A percentile compares a stretch with the other conserved stretches of the same genome.
Conservation (phyloP, 2,113 vertebrate species). For the Paramormyrops kingsleyae region DNA sequence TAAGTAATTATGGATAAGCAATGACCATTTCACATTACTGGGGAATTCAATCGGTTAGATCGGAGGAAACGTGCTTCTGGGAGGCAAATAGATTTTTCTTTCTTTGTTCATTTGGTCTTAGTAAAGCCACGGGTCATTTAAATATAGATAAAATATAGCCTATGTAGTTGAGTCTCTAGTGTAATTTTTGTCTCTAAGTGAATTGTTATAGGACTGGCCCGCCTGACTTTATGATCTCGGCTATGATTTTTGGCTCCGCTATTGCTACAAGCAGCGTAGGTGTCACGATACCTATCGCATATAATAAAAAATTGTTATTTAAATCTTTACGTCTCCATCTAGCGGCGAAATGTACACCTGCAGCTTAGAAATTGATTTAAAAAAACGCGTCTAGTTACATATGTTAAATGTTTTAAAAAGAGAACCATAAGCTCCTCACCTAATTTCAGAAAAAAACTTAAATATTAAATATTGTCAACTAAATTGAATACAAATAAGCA, state of each 20-base stretch:
- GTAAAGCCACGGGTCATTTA: not conserved
- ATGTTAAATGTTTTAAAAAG: not conserved
- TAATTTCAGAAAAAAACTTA: not conserved
- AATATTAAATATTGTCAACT: not conserved
- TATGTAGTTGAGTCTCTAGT: not conserved
- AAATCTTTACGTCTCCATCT: slow-evolving; percentile 1
- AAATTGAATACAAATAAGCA: not conserved
- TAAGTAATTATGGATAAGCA: not conserved
- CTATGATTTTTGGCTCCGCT: not conserved
- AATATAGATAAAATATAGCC: not conserved
- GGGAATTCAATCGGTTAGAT: not conserved
- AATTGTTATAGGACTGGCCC: not conserved
- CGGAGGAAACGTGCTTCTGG: not conserved
- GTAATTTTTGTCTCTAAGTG: not conserved
- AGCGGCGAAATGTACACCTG: not conserved
- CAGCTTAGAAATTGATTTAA: not conserved
- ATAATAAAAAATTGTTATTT: not conserved
- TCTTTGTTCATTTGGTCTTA: not conserved
- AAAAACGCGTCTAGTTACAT: not conserved
- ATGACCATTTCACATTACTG: not conserved
- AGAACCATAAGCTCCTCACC: not conserved
- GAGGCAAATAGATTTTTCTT: not conserved
- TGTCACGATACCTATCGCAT: not conserved
- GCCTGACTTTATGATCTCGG: not conserved
- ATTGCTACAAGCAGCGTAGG: not conserved